Evolutionary conservation across 2,797 vertebrate species (phyloP), one percentile per base, ranked within the genome.

Genomic region (Siniperca obscura): DNA sequence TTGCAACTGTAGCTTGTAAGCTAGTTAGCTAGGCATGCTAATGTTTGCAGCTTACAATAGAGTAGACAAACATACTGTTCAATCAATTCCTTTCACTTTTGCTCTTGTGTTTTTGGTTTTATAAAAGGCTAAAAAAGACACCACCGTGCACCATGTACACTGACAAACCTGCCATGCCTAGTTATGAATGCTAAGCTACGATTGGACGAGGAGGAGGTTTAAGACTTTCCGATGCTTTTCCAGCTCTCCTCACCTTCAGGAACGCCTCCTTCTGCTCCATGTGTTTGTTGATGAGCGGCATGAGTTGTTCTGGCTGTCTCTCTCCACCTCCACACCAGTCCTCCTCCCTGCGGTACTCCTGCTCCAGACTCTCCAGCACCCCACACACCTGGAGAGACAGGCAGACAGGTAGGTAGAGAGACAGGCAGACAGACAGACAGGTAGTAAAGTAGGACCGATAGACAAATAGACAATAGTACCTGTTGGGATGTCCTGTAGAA

Each of bases 211-310:
- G 34, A 14, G n/a, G 1, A 30, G 19, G 9, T 50, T 36, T 67
- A 30, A 74, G n/a, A 7, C 10, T 22, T 42, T 30, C 30, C n/a
- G 14, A 2, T 22, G 44, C 5, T 14, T 27, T 5, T 50, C 21
- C 8, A 6, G 11, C 5, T 16, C 48, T 38, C 5, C 65, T 78
- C 73, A 94, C 98, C 98, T 99, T 99, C 3, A 99, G 97, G 87
- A 99, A 99, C 27, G 98, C 98, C 87, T 99, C 98, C 87, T 99
- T 99, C 94, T 99, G 98, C 85, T 99, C 98, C 96, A 99, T 94
- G 90, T 99, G 98, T 93, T 99, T 99, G 95, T 94, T 98, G 93
- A 99, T 97, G 86, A 99, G 96, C 1, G 98, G 98, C 75, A 97
- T 94, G 68, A 99, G 97, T 0, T 90, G 92, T 76, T 94, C 93